Base-by-base conservation (phyloP, 2,888 invertebrate genomes). In the Limnephilus lunatus region DNA sequence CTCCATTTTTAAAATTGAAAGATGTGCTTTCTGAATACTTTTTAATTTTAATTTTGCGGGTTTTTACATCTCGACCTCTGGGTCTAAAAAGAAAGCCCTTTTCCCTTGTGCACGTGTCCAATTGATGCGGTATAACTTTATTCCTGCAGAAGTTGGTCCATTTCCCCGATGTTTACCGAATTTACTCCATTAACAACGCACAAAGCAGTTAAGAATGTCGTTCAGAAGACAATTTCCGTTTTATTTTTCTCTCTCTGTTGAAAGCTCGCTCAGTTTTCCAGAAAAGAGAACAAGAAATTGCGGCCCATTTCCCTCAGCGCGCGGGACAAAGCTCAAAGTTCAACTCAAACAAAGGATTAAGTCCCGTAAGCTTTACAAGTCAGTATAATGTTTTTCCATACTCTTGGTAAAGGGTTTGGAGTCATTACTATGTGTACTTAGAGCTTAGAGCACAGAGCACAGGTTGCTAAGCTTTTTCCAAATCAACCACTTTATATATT, bases 261-360 rank as follows among this genome's bases (percentile, higher is more conserved):
- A 68, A 68, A 68, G 25, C 83, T 32, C 32, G 9, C 39, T 25
- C 83, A 25, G 32, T 11, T 83, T 35, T 32, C 32, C 83, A 83
- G 83, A 32, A 83, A 32, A 35, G 83, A 31, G 32, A 83, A 39
- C 25, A 68, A 68, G 68, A 68, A 68, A 68, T 68, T 68, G 9
- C 68, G 68, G 68, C 68, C 68, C 39, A 83, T 90, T 86, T 89
- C 89, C 85, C 85, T 83, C 81, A 39, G 92, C 92, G 30, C 68
- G 68, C 83, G 83, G 83, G 35, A 85, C 89, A 83, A 92, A 92
- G 92, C 80, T 92, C 80, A 35, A 85, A 92, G 89, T 89, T 92
- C 39, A 89, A 35, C 53, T 90, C 91, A 89, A 89, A 89, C 92
- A 89, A 92, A 83, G 90, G 92, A 92, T 92, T 92, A 89, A 92